Evolutionary conservation across 2,888 invertebrate species (phyloP).

Genomic region (Aproaerema taeniolella): DNA sequence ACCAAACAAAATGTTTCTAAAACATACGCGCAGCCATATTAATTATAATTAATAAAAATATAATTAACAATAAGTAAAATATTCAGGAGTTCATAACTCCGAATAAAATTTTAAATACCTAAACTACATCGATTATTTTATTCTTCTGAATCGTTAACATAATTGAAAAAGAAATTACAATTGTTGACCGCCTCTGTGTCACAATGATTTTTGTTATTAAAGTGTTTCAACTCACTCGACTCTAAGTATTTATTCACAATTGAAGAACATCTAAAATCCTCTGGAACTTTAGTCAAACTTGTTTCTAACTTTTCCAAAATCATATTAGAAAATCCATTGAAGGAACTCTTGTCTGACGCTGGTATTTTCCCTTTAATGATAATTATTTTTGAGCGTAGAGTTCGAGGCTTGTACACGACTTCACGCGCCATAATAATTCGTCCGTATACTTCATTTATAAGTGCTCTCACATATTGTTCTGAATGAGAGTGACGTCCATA

Average conservation of each 20-base stretch:
- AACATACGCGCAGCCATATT: no score
- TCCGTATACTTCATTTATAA: neutral
- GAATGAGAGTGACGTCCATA: neutral
- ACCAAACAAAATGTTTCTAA: no score
- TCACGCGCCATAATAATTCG: neutral
- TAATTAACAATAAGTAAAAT: no score
- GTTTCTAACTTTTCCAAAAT: neutral
- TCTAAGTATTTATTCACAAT: constrained; percentile 34
- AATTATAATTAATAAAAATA: no score
- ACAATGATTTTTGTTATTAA: constrained; percentile 33
- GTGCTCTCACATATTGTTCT: neutral
- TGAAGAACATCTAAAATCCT: constrained; percentile 31
- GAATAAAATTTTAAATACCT: no score
- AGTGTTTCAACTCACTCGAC: constrained; percentile 24
- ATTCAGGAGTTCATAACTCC: no score
- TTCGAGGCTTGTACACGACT: neutral
- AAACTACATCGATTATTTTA: neutral
- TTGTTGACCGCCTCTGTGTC: constrained; percentile 14
- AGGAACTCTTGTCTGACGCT: neutral
- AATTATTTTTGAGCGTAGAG: constrained; percentile 1
- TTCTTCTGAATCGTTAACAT: neutral
- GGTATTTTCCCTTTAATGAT: constrained; percentile 1
- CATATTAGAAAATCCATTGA: neutral
- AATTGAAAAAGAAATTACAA: neutral
- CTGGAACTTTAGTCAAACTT: constrained; percentile 7